phyloP scores from a whole-genome alignment of 2,797 vertebrate species.

The Neoniphon sammara region DNA sequence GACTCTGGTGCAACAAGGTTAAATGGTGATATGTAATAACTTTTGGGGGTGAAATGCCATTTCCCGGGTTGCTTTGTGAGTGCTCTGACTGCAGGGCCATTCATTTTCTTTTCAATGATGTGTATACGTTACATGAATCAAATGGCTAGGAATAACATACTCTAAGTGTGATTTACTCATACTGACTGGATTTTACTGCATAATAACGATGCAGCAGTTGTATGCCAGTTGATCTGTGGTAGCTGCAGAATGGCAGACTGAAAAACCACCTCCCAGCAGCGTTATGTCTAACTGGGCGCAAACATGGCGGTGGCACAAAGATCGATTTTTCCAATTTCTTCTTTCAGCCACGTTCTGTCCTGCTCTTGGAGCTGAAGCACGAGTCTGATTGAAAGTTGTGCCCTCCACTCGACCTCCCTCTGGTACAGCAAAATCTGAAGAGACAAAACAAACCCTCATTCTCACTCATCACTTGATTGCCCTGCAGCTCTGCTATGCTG shows the following conservation, averaged over 20 bases:
- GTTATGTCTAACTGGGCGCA: slow-evolving; percentile 16
- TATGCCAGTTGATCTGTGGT: slow-evolving; percentile 17
- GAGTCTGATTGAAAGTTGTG: slow-evolving; percentile 58
- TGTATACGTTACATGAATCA: slow-evolving; percentile 51
- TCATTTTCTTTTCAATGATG: slow-evolving; percentile 48
- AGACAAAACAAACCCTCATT: slow-evolving; percentile 60
- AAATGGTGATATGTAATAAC: slow-evolving; percentile 45
- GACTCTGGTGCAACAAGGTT: slow-evolving; percentile 37
- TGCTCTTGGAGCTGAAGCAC: slow-evolving; percentile 48
- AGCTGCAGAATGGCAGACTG: slow-evolving; percentile 12
- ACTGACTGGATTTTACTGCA: slow-evolving; percentile 38
- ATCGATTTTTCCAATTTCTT: slow-evolving; percentile 43
- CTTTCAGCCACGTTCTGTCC: slow-evolving; percentile 35
- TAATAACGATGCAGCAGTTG: slow-evolving; percentile 6
- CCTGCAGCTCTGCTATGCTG: slow-evolving; percentile 62
- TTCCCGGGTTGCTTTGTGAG: slow-evolving; percentile 41
- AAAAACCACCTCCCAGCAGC: background rate
- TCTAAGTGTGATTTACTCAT: slow-evolving; percentile 28
- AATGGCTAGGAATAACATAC: slow-evolving; percentile 45
- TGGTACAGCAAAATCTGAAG: slow-evolving; percentile 47
- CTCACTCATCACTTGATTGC: slow-evolving; percentile 61
- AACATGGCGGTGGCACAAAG: slow-evolving; percentile 24
- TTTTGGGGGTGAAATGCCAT: slow-evolving; percentile 37
- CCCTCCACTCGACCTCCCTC: slow-evolving; percentile 54
- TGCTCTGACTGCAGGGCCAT: slow-evolving; percentile 20